Evolutionary conservation across 2,113 vertebrate species (phyloP), one percentile per base, ranked within the genome.

Genomic region (Hypomesus transpacificus): DNA sequence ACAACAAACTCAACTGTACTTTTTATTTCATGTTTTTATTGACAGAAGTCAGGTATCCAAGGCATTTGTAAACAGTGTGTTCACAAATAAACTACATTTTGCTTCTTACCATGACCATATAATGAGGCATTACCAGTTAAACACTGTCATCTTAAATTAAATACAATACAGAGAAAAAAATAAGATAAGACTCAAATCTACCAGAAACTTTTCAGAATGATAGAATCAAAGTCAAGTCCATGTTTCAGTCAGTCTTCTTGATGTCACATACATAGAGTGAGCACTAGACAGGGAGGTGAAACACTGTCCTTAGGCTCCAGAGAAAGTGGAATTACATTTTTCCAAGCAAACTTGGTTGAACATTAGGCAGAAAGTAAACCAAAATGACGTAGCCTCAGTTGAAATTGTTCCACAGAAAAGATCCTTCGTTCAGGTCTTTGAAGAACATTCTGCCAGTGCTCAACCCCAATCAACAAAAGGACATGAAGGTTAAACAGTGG

Each of bases 1-100:
- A 46, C 39, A 46, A 11, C 39, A 46, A 13, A 46, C 39, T 46
- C 9, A 46, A 46, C 7, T 11, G 39, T 64, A 76, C 74, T 50
- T 59, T 82, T 85, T 21, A 22, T 59, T 81, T 83, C 82, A 3
- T 83, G 75, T 85, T 80, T 80, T 67, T 28, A 75, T 50, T 58
- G 80, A 82, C 79, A 78, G 68, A 73, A 75, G 81, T 84, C 80
- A 74, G 81, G 80, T 78, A 80, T 69, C 69, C 61, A 74, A 83
- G 78, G 71, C 78, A 24, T 71, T 18, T 69, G 82, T 79, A 75
- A 84, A 84, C 80, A 53, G 77, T 66, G 66, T 64, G 70, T 82
- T 74, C 81, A 80, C 81, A 76, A 74, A 68, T 58, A 11, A 81
- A 80, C 68, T 82, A 77, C 75, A 75, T 58, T 0, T 66, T 22